Evolutionary conservation across 2,797 vertebrate genomes (phyloP).

Genomic region (Stomatorhinus walkeri): DNA sequence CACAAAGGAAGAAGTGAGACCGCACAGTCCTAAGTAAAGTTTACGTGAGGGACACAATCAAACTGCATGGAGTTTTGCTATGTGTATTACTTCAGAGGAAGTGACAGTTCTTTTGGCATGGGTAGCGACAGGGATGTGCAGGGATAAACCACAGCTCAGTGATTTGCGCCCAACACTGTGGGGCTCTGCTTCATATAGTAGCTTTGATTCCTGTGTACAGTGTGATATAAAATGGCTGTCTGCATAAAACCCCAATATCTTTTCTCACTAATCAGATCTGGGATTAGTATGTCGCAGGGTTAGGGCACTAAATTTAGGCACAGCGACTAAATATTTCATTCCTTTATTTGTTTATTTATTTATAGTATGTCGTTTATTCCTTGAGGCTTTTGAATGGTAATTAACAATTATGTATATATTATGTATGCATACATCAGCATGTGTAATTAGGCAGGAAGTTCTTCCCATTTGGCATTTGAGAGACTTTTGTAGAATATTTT

Average conservation of each 20-base stretch:
- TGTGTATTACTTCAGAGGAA: conserved; percentile 10
- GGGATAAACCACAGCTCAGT: background rate
- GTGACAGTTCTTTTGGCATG: conserved; percentile 1
- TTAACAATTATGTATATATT: conserved; percentile 6
- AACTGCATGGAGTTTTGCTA: background rate
- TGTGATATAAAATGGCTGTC: background rate
- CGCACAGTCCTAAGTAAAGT: background rate
- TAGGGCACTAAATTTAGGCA: conserved; percentile 11
- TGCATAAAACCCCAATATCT: conserved; percentile 10
- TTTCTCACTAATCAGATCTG: conserved; percentile 16
- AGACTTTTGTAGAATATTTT: background rate
- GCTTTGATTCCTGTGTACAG: background rate
- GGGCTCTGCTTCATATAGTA: background rate
- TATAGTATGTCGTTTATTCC: background rate
- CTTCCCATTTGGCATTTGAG: background rate
- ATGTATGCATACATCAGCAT: background rate
- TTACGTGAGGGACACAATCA: conserved; percentile 6
- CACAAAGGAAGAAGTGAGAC: background rate
- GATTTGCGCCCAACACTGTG: background rate
- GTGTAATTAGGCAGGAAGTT: background rate
- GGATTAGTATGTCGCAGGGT: conserved; percentile 2
- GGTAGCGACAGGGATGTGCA: background rate
- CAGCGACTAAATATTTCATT: background rate
- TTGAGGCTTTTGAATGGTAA: background rate
- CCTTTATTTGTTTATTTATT: conserved; percentile 6